A percentile compares a stretch with the other conserved stretches of the same genome.
Conservation (phyloP, 2,888 invertebrate species). For the Ormyrus pomaceus region DNA sequence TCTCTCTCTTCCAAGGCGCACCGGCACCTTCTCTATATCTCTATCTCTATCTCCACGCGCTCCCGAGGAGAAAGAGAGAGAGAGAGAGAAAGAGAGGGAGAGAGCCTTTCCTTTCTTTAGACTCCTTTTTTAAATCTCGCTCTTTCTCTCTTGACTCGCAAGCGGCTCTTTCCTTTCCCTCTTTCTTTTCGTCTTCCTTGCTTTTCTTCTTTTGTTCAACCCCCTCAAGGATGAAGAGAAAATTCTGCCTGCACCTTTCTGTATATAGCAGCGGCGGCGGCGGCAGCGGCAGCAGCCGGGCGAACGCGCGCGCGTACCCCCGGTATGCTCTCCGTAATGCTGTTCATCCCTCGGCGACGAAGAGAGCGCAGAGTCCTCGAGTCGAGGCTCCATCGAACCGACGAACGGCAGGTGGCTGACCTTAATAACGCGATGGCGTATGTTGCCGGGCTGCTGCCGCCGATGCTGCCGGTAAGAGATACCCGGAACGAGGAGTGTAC, state of each 20-base stretch:
- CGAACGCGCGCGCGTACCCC: not conserved
- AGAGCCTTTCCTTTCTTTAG: constrained; percentile 48
- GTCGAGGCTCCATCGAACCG: constrained; percentile 68
- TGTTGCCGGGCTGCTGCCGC: not conserved
- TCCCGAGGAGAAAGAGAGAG: not conserved
- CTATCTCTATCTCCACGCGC: constrained; percentile 15
- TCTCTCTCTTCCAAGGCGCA: not conserved
- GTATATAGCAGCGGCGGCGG: not conserved
- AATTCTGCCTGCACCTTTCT: constrained; percentile 19
- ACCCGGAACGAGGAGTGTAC: not conserved
- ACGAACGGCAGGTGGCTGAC: constrained; percentile 75
- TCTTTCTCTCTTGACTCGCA: not conserved
- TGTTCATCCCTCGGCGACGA: constrained; percentile 10
- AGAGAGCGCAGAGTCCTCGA: constrained; percentile 34
- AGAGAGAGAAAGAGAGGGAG: not conserved
- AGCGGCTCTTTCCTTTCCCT: constrained; percentile 9
- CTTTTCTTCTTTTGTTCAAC: constrained; percentile 70
- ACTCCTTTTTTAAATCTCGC: constrained; percentile 43
- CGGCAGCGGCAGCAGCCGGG: not conserved
- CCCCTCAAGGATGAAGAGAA: constrained; percentile 53
- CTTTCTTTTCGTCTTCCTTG: constrained; percentile 70
- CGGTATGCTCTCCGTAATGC: not conserved
- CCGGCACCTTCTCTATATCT: constrained; percentile 23
- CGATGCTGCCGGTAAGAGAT: not conserved
- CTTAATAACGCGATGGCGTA: constrained; percentile 71